Percentiles rank a stretch among this genome's conserved stretches.
Conservation (phyloP, 2,888 invertebrate species). For the Schizaphis graminum region DNA sequence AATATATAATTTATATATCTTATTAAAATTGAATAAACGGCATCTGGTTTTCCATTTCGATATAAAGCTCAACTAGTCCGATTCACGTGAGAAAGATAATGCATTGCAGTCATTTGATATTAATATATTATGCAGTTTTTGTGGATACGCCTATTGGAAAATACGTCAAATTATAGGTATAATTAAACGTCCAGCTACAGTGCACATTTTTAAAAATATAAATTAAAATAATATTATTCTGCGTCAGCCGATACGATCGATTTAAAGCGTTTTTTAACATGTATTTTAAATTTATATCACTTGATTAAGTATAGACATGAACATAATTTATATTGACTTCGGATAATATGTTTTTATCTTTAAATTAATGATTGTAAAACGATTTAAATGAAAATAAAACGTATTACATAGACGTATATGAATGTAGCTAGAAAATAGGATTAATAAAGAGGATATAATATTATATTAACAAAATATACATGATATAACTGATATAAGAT, state of each 20-base stretch:
- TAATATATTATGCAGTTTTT: background rate
- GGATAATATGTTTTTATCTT: background rate
- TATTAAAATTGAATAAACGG: background rate
- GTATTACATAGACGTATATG: background rate
- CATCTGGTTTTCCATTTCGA: background rate
- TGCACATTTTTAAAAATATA: background rate
- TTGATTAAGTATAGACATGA: background rate
- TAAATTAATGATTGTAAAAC: constrained; percentile 1
- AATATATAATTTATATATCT: background rate
- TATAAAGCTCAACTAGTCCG: background rate
- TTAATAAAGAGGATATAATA: background rate
- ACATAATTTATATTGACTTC: background rate
- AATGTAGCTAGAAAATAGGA: background rate
- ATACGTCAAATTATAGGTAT: background rate
- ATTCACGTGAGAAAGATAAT: background rate
- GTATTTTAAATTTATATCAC: constrained; percentile 2
- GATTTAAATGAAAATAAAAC: background rate
- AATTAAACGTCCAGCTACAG: background rate
- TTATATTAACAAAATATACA: background rate
- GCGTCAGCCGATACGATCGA: background rate
- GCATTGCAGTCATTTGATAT: background rate
- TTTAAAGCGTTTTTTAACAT: background rate
- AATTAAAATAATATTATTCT: constrained; percentile 8
- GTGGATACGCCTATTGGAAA: background rate
- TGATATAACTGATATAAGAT: background rate